These are phyloP conservation scores for Illadopsis cleaveri DNA, from an alignment of 2,113 vertebrate species.

Conservation along the genomic window DNA sequence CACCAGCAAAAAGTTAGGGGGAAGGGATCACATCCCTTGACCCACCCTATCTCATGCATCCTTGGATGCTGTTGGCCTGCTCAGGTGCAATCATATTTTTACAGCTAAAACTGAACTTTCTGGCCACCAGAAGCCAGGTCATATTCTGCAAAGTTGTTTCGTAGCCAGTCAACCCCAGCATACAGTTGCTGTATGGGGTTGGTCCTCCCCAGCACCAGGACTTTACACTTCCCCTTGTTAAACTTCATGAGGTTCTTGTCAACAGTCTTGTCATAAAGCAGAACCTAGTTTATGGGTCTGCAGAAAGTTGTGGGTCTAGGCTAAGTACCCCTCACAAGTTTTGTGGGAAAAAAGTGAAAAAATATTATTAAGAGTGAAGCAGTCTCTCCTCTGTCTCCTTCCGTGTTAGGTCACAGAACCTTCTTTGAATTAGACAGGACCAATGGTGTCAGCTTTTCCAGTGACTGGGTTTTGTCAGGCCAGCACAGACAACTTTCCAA, in stretches of 20 bases:
- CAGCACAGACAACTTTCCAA: background rate
- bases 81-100: background rate
- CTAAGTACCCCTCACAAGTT: background rate
- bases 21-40: background rate
- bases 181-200: background rate
- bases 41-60: background rate
- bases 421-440: background rate
- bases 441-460: background rate
- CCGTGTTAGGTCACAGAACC: background rate
- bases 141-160: background rate
- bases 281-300: background rate
- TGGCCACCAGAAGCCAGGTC: background rate
- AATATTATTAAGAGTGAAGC: background rate
- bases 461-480: background rate
- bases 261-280: background rate
- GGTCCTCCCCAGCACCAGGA: background rate
- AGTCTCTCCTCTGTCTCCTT: background rate
- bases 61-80: background rate
- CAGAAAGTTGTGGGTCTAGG: background rate
- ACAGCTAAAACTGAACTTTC: background rate
- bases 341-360: background rate
- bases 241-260: background rate
- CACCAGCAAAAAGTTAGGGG: accelerated
- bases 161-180: background rate
- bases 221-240: background rate